These are phyloP conservation scores for Diabrotica virgifera DNA, from an alignment of 1,140 invertebrate genomes.

Conservation along the genomic window DNA sequence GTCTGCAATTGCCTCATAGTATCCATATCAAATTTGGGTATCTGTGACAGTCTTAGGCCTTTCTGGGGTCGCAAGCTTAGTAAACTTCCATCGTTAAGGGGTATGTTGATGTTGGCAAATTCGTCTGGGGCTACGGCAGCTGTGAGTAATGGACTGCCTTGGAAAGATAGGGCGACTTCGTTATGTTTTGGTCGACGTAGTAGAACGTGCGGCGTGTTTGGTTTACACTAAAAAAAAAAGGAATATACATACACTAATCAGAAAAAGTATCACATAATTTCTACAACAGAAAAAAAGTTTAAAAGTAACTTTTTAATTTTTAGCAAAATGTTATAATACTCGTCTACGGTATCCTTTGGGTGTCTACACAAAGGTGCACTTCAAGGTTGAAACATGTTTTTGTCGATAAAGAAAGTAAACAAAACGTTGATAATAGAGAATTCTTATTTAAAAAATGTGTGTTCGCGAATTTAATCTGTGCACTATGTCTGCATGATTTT, in stretches of 20 bases:
- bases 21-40: slow-evolving; percentile 53
- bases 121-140: slow-evolving; percentile 43
- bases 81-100: slow-evolving; percentile 58
- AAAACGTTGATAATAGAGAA: too few relatives aligned
- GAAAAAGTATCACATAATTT: too few relatives aligned
- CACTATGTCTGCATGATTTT: too few relatives aligned
- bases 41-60: slow-evolving; percentile 54
- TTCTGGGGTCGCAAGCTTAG: slow-evolving; percentile 58
- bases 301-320: too few relatives aligned
- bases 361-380: neutral
- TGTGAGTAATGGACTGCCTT: slow-evolving; percentile 61
- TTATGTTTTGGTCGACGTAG: slow-evolving; percentile 60
- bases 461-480: too few relatives aligned
- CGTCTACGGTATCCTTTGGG: too few relatives aligned
- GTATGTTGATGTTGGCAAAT: slow-evolving; percentile 62
- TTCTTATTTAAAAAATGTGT: too few relatives aligned
- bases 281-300: too few relatives aligned
- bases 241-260: neutral
- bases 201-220: slow-evolving; percentile 58
- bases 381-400: neutral
- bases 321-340: too few relatives aligned
- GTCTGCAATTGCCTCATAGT: slow-evolving; percentile 54
- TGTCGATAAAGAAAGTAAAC: neutral
- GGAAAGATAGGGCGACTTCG: slow-evolving; percentile 65
- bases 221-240: slow-evolving; percentile 50